phyloP scores from a whole-genome alignment of 1,140 invertebrate genomes.

The Papilio dardanus region DNA sequence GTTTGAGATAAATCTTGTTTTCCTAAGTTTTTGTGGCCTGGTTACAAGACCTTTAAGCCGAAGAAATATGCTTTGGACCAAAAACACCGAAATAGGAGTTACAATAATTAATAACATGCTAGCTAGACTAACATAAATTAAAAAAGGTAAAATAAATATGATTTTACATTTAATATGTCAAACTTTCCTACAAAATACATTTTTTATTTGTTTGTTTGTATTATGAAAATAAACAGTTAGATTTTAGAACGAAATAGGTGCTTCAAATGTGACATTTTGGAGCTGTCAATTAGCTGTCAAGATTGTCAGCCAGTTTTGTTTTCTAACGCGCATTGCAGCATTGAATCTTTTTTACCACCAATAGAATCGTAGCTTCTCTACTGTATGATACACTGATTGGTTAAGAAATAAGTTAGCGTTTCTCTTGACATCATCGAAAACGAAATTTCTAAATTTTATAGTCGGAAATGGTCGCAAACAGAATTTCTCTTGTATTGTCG shows the following conservation, averaged over 20 bases:
- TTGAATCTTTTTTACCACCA: neutral
- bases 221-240: neutral
- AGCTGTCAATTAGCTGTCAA: neutral
- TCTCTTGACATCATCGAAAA: constrained; percentile 8
- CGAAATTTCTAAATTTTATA: constrained; percentile 25
- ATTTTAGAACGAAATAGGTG: constrained; percentile 5
- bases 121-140: too few relatives aligned
- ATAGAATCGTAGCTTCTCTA: constrained; percentile 6
- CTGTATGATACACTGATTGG: constrained; percentile 10
- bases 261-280: neutral
- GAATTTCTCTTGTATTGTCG: constrained; percentile 4
- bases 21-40: too few relatives aligned
- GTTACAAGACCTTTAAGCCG: too few relatives aligned
- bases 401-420: neutral
- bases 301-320: neutral
- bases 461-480: constrained; percentile 23
- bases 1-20: too few relatives aligned
- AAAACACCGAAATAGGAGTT: too few relatives aligned
- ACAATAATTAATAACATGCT: too few relatives aligned
- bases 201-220: too few relatives aligned
- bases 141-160: too few relatives aligned
- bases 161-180: too few relatives aligned
- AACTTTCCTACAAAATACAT: too few relatives aligned
- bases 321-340: neutral
- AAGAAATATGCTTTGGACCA: too few relatives aligned